A percentile compares a stretch with the other conserved stretches of the same genome.
phyloP scores from a whole-genome alignment of 1,140 invertebrate genomes.

The Subanguina moxae region DNA sequence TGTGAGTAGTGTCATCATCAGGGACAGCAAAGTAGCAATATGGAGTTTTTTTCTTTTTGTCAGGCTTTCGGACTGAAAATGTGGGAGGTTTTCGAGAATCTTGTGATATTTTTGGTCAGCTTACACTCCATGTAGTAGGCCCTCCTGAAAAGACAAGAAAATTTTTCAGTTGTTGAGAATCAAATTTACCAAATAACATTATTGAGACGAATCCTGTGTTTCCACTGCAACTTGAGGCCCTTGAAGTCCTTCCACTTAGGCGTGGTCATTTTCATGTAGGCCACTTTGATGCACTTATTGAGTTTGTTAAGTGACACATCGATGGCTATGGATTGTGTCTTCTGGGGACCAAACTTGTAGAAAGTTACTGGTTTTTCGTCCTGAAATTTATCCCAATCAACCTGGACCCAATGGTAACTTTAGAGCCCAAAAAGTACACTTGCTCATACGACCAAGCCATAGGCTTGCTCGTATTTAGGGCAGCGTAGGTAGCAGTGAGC shows the following conservation, averaged over 20 bases:
- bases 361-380: constrained; percentile 59
- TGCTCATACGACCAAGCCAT: too few species aligned
- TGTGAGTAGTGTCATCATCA: constrained; percentile 57
- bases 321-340: constrained; percentile 58
- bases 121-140: constrained; percentile 99
- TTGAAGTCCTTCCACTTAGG: constrained; percentile 99
- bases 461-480: too few species aligned
- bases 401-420: too few species aligned
- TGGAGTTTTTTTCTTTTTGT: constrained; percentile 49
- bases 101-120: constrained; percentile 58
- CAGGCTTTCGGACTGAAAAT: constrained; percentile 49
- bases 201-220: constrained; percentile 96
- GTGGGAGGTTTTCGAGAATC: background rate
- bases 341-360: constrained; percentile 58
- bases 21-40: constrained; percentile 59
- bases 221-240: constrained; percentile 89
- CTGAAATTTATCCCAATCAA: constrained; percentile 12
- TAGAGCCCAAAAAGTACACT: too few species aligned
- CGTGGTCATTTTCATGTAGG: constrained; percentile 69
- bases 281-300: constrained; percentile 58
- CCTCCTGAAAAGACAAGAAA: too few species aligned
- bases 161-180: too few species aligned
- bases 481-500: too few species aligned
- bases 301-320: constrained; percentile 58
- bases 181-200: constrained; percentile 96